Base-by-base conservation (phyloP, 2,797 vertebrate species). In the Siniperca obscura region DNA sequence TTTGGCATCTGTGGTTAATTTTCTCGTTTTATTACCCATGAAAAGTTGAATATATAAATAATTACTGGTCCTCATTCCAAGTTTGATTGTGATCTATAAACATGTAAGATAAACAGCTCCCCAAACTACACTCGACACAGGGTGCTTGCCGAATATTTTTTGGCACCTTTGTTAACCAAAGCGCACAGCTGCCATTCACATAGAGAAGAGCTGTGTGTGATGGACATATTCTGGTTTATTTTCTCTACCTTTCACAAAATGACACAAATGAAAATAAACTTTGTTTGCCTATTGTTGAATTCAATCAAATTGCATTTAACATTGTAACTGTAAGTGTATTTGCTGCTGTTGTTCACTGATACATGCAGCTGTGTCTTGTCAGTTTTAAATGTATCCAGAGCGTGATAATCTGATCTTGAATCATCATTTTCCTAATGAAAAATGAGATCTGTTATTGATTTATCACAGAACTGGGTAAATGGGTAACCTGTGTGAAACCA, bases 81-180 rank as follows among this genome's bases (percentile, higher is more conserved):
- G 55, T 77, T 86, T 72, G 65, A 87, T 83, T 76, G 42, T 73
- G 60, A 87, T 78, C 65, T 75, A 52, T 75, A 82, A 89, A 83
- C 70, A 83, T 21, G 9, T 34, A 57, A 74, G 64, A 80, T 82
- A 82, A 74, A 80, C 64, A 80, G 25, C 50, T 85, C 57, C 64
- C 73, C 16, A 46, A 77, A 89, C 42, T 52, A 62, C 34, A 55
- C 27, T n/a, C 48, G n/a, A 78, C n/a, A 34, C 30, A 55, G 56
- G 79, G 67, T 40, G 65, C 3, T 71, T 38, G 25, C 64, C 44
- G 42, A 72, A 38, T 19, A 38, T 69, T 68, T 74, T 50, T 80
- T 80, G 74, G 40, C 34, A 56, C 74, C 59, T 74, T 27, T 70
- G 52, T 78, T 61, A 67, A 75, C 80, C 70, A 78, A 62, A 73